phyloP scores from a whole-genome alignment of 2,888 invertebrate genomes.

The Leptarthrus brevirostris region DNA sequence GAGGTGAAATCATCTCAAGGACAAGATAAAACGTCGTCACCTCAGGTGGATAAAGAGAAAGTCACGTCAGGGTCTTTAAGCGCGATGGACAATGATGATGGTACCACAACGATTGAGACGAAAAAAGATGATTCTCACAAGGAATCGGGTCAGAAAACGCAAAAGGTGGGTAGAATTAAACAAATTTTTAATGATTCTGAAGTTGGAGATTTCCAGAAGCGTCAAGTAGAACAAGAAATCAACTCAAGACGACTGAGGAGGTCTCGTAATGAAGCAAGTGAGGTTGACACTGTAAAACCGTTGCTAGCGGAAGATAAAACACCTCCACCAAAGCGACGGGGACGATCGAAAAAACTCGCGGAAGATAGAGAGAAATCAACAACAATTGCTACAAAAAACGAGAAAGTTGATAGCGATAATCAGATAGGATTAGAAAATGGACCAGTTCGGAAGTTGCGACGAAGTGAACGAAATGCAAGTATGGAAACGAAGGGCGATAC shows the following conservation, averaged over 20 bases:
- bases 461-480: slow-evolving; percentile 37
- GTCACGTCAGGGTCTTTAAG: slow-evolving; percentile 10
- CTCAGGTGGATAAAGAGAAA: slow-evolving; percentile 28
- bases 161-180: slow-evolving; percentile 28
- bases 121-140: background rate
- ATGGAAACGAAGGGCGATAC: slow-evolving; percentile 33
- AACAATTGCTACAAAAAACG: background rate
- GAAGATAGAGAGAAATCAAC: slow-evolving; percentile 38
- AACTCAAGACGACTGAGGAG: slow-evolving; percentile 15
- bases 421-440: slow-evolving; percentile 13
- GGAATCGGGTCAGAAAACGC: slow-evolving; percentile 9
- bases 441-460: slow-evolving; percentile 12
- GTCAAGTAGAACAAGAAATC: slow-evolving; percentile 1
- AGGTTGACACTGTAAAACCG: slow-evolving; percentile 3
- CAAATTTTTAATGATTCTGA: too few relatives aligned
- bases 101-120: background rate
- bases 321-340: slow-evolving; percentile 56
- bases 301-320: slow-evolving; percentile 50
- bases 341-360: slow-evolving; percentile 57
- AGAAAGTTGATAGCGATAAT: background rate
- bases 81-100: slow-evolving; percentile 3
- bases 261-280: background rate
- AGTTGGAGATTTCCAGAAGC: slow-evolving; percentile 27
- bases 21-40: slow-evolving; percentile 17
- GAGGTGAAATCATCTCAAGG: slow-evolving; percentile 22